Evolutionary conservation across 2,797 vertebrate species (phyloP), one percentile per base, ranked within the genome.

Genomic region (Poeciliopsis paucimaculata): DNA sequence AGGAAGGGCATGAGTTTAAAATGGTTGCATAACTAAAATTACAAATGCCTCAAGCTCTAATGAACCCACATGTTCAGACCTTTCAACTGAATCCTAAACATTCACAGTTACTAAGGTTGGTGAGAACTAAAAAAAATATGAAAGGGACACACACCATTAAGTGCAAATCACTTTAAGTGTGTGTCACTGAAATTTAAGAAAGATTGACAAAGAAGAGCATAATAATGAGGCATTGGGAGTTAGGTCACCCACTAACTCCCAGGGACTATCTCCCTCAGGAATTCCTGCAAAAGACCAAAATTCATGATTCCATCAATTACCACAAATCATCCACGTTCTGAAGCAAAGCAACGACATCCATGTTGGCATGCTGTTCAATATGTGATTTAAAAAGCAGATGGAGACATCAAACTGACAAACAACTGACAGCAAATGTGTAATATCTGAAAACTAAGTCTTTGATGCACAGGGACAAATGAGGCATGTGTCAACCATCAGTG

Each of bases 1-100:
- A 62, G 77, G 46, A 66, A 79, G 76, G 34, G 72, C 51, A 75
- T 23, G 51, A 77, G 87, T 82, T 85, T 83, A 77, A 84, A 85
- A 87, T 86, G 72, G 79, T 89, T 93, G 78, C 84, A 83, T 90
- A 89, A 91, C 86, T 70, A 82, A 82, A 82, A 83, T 86, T 86
- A 84, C 90, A 90, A 77, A 83, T 55, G 86, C 85, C 81, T 73
- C 75, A 84, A 89, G 90, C 88, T 80, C 64, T 77, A 82, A 78
- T 80, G 80, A 72, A 81, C 39, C 64, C n/a, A 80, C 74, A 77
- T 75, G 77, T 77, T 73, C 73, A 85, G 46, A 85, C 46, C 68
- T 79, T 79, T 80, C 60, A 73, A 77, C 57, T 82, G 75, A 84
- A 84, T 78, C 81, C 36, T 55, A 26, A 77, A 28, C 80, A 86